These are phyloP conservation scores for Anabas testudineus DNA, from an alignment of 2,797 vertebrate genomes.

Conservation along the genomic window DNA sequence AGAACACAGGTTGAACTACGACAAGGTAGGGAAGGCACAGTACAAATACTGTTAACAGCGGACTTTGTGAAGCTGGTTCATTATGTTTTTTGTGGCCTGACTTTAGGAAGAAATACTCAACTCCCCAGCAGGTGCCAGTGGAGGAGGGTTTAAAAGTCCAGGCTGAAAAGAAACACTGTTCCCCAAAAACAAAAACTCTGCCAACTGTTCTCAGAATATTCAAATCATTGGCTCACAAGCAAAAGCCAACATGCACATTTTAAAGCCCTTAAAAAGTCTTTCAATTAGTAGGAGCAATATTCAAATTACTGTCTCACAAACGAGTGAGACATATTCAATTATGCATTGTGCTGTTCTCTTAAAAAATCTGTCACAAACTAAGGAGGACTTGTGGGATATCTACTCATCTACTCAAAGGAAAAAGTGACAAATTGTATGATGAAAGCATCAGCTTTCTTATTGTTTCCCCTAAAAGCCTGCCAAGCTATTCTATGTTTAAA, in stretches of 20 bases:
- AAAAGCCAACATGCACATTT: conserved; percentile 49
- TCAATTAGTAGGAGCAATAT: conserved; percentile 49
- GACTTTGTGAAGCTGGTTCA: conserved; percentile 24
- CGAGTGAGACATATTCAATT: conserved; percentile 51
- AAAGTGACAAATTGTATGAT: conserved; percentile 61
- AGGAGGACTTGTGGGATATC: conserved; percentile 58
- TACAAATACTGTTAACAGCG: conserved; percentile 31
- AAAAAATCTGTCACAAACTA: conserved; percentile 53
- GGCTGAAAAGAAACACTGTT: conserved; percentile 13
- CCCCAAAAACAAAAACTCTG: conserved; percentile 44
- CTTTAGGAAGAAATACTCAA: conserved; percentile 48
- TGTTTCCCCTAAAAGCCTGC: conserved; percentile 60
- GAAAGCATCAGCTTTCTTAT: conserved; percentile 55
- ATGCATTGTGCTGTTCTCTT: conserved; percentile 47
- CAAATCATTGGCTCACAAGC: conserved; percentile 35
- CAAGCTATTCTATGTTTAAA: conserved; percentile 62
- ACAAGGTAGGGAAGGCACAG: conserved; percentile 23
- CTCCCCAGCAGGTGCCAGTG: conserved; percentile 50
- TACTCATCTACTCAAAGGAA: conserved; percentile 51
- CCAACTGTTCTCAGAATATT: conserved; percentile 51
- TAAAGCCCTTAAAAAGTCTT: conserved; percentile 48
- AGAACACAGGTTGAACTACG: conserved; percentile 15
- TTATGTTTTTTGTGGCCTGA: conserved; percentile 39
- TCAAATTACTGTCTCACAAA: conserved; percentile 58
- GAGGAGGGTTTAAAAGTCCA: conserved; percentile 51